phyloP scores from a whole-genome alignment of 1,140 invertebrate genomes.

The Lethrus apterus region DNA sequence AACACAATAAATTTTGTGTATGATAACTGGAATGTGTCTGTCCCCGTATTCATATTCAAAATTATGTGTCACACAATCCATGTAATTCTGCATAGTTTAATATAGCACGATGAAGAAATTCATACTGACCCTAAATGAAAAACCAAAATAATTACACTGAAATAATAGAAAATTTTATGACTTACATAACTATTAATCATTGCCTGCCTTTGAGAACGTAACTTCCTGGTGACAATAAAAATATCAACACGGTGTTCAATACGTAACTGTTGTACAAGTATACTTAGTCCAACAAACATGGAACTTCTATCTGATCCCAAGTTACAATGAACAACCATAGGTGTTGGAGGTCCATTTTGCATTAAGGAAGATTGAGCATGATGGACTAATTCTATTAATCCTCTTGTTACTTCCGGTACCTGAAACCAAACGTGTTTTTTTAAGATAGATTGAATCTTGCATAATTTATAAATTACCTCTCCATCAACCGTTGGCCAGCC shows the following conservation, averaged over 20 bases:
- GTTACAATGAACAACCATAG: conserved; percentile 75
- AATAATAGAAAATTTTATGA: conserved; percentile 24
- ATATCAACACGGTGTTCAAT: conserved; percentile 79
- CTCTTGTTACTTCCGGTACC: conserved; percentile 70
- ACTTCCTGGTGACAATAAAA: conserved; percentile 72
- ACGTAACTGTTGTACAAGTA: conserved; percentile 74
- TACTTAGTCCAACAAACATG: conserved; percentile 80
- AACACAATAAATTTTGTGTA: too few species aligned
- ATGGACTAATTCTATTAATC: conserved; percentile 72
- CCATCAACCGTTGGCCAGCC: conserved; percentile 82
- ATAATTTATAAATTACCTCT: conserved; percentile 60
- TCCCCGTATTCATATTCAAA: too few species aligned
- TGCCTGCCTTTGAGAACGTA: conserved; percentile 73
- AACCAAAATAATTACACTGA: conserved; percentile 18
- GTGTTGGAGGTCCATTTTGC: conserved; percentile 46
- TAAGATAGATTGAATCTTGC: too few species aligned
- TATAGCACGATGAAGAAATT: conserved; percentile 84
- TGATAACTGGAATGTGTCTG: too few species aligned
- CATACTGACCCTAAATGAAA: conserved; percentile 74
- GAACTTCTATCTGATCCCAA: conserved; percentile 79
- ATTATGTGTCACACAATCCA: conserved; percentile 48
- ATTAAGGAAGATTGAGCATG: conserved; percentile 50
- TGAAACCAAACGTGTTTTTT: conserved; percentile 19
- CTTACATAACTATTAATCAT: conserved; percentile 78
- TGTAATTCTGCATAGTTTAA: conserved; percentile 83